Conservation (phyloP, 2,113 vertebrate genomes). For the Urocolius indicus region DNA sequence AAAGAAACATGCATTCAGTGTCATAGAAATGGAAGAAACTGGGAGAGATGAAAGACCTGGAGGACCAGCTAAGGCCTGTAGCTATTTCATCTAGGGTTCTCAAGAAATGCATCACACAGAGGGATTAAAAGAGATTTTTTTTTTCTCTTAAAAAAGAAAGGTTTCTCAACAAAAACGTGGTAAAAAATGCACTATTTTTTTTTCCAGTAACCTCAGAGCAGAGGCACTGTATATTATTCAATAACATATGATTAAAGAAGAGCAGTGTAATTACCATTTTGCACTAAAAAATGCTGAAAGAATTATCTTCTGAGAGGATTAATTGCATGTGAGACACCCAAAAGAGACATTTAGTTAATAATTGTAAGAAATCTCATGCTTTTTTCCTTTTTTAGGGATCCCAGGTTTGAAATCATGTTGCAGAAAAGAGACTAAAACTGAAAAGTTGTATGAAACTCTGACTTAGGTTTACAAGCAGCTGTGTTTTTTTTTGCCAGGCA, state of each 20-base stretch:
- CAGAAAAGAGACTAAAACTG: neutral
- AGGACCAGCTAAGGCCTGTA: neutral
- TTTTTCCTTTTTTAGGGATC: neutral
- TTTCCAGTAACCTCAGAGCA: neutral
- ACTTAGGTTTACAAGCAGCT: neutral
- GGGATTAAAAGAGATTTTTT: neutral
- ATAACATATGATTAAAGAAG: constrained; percentile 27
- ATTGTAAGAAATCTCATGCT: neutral
- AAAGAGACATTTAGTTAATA: neutral
- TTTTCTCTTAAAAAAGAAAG: neutral
- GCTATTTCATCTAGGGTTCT: neutral
- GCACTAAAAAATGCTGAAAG: neutral
- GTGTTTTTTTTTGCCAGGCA: neutral
- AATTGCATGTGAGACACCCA: neutral
- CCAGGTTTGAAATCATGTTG: neutral
- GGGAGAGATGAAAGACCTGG: neutral
- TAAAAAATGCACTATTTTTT: neutral
- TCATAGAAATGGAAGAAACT: neutral
- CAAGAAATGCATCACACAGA: neutral
- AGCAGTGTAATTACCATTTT: constrained; percentile 16
- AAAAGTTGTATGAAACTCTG: neutral
- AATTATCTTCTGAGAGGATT: neutral
- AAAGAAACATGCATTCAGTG: neutral
- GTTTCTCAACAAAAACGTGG: neutral
- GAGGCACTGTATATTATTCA: constrained; percentile 9